Evolutionary conservation across 2,113 vertebrate species (phyloP).

Genomic region (Forbesichthys papilliferus): DNA sequence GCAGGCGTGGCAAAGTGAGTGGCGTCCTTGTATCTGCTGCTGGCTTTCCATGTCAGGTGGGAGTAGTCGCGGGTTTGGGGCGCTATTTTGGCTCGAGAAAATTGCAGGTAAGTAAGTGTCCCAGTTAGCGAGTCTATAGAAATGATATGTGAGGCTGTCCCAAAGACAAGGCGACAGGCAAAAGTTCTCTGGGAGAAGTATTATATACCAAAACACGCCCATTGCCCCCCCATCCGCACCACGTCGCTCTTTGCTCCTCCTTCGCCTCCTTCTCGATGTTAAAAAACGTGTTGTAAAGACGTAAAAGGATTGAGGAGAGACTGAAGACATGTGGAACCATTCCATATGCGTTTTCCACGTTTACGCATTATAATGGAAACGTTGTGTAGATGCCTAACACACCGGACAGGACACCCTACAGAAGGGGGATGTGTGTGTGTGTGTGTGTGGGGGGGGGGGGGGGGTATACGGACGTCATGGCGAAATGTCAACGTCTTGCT

Average conservation of each 20-base stretch:
- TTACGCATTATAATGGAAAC: constrained; percentile 55
- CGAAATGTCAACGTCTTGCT: constrained; percentile 59
- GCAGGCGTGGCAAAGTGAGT: constrained; percentile 78
- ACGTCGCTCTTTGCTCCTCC: constrained; percentile 23
- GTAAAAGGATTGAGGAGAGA: constrained; percentile 38
- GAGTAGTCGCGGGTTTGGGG: constrained; percentile 54
- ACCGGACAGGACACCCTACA: constrained; percentile 38
- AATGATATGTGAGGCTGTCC: constrained; percentile 80
- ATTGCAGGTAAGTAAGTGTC: constrained; percentile 78
- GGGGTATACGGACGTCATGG: constrained; percentile 56
- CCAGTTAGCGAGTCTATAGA: constrained; percentile 70
- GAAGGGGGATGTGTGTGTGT: no score
- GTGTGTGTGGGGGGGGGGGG: no score
- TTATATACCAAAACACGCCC: constrained; percentile 82
- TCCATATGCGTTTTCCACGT: constrained; percentile 67
- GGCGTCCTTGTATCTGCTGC: constrained; percentile 71
- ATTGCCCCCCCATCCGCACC: constrained; percentile 54
- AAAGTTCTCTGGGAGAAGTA: constrained; percentile 77
- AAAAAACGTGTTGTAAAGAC: constrained; percentile 40
- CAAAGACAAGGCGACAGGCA: constrained; percentile 82
- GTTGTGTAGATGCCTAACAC: constrained; percentile 54
- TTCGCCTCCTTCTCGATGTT: constrained; percentile 52
- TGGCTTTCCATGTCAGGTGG: constrained; percentile 77
- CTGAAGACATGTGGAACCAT: constrained; percentile 52
- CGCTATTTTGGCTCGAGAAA: constrained; percentile 67